Base-by-base conservation (phyloP, 2,888 invertebrate species). In the Mythimna loreyi region DNA sequence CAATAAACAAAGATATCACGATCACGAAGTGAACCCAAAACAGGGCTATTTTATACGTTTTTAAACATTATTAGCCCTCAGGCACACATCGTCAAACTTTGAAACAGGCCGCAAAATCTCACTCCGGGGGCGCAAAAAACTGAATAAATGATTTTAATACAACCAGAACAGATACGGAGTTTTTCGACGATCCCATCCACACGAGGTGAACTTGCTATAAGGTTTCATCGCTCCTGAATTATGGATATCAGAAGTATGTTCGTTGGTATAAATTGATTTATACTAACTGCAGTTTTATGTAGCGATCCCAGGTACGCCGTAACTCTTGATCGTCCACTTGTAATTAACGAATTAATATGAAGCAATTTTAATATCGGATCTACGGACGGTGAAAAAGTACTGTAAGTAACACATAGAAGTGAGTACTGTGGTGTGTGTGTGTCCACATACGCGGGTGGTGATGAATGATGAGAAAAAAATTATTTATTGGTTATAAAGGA, bases 151-250 rank as follows among this genome's bases (percentile, higher is more conserved):
- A 88, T 88, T 84, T 88, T 85, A 84, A 88, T 86, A 85, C 83
- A 70, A 59, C 74, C 73, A 70, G 63, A 74, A 65, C 67, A 75
- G 74, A 78, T 80, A 82, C 77, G 64, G 71, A 72, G 67, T 82
- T 83, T 81, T 80, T 80, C 72, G 65, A 76, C 71, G 78, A 78
- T 81, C 80, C 78, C 73, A 72, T 80, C 80, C 80, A 79, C 80
- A 79, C 70, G 64, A 69, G 36, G 58, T 61, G 74, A 13, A 45
- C 23, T 73, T 73, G 65, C 52, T 72, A 80, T 81, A 80, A 69
- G 81, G 75, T 82, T 86, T 82, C 84, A 87, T 85, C 84, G 84
- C 87, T 85, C 75, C 86, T 92, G 89, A 92, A 91, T 92, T 90
- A 92, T 92, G 86, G 61, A 75, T 75, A 72, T 67, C 62, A 71